Evolutionary conservation across 92 coral and sea anemone species (phyloP).

Genomic region (Epizoanthus scotinus): DNA sequence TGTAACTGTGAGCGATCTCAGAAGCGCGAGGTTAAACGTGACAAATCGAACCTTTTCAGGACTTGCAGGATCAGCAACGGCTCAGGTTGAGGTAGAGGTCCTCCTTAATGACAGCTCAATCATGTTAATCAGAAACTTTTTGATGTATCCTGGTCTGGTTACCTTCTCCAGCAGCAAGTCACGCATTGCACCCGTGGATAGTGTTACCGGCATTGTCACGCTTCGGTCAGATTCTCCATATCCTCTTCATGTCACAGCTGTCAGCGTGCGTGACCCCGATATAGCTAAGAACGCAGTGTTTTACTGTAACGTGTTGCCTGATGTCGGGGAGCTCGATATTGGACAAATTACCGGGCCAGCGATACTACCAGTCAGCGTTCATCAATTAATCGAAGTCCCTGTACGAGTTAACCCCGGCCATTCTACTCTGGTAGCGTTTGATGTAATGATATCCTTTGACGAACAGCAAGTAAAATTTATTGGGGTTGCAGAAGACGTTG

Average conservation of each 20-base stretch:
- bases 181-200: conserved; percentile 42
- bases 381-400: conserved; percentile 44
- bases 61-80: conserved; percentile 37
- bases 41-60: conserved; percentile 60
- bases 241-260: conserved; percentile 50
- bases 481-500: conserved; percentile 33
- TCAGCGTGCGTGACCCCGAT: conserved; percentile 21
- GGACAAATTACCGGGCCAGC: conserved; percentile 67
- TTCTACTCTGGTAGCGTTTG: conserved; percentile 57
- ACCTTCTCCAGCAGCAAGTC: conserved; percentile 28
- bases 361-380: conserved; percentile 37
- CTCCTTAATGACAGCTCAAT: conserved; percentile 60
- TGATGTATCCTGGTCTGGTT: conserved; percentile 48
- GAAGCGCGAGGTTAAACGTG: conserved; percentile 46
- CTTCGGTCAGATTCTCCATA: conserved; percentile 49
- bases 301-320: conserved; percentile 67
- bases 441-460: conserved; percentile 50
- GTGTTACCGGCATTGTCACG: conserved; percentile 50
- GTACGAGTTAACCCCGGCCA: conserved; percentile 55
- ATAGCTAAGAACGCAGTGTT: conserved; percentile 37
- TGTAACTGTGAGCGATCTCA: conserved; percentile 41
- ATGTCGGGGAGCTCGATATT: conserved; percentile 63
- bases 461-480: conserved; percentile 36
- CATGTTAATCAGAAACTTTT: conserved; percentile 51
- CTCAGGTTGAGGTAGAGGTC: conserved; percentile 54